phyloP scores from a whole-genome alignment of 2,113 vertebrate species.

The Oriolus oriolus region DNA sequence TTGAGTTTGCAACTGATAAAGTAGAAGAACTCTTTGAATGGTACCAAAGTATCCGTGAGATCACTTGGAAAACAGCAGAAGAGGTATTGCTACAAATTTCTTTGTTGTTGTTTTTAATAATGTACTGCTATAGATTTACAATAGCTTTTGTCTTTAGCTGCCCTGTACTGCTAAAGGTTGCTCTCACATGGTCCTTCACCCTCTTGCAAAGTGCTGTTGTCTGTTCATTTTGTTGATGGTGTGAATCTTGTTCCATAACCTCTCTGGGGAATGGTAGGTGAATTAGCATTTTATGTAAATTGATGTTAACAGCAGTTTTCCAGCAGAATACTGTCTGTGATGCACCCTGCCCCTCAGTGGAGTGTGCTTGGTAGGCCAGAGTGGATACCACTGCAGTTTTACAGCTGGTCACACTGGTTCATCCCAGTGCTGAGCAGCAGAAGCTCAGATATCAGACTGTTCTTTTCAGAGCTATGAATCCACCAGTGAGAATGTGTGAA shows the following conservation, averaged over 20 bases:
- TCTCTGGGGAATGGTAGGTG: not conserved
- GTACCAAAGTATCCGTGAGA: conserved; percentile 88
- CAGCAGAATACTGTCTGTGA: not conserved
- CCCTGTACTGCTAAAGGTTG: not conserved
- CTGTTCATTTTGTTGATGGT: not conserved
- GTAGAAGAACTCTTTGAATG: conserved; percentile 91
- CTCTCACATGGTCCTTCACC: not conserved
- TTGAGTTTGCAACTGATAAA: conserved; percentile 84
- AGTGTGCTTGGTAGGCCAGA: not conserved
- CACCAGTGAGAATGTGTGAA: not conserved
- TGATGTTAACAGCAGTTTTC: not conserved
- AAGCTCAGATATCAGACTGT: not conserved
- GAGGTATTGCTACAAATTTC: conserved; percentile 55
- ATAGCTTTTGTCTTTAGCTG: not conserved
- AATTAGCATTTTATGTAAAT: not conserved
- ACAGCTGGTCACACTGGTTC: not conserved
- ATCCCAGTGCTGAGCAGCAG: not conserved
- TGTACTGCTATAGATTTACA: not conserved
- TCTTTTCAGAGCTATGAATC: not conserved
- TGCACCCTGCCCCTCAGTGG: not conserved
- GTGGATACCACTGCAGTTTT: not conserved
- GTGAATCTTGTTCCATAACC: not conserved
- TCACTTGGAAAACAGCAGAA: conserved; percentile 82
- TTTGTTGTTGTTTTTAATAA: not conserved
- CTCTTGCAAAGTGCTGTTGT: not conserved